phyloP scores from a whole-genome alignment of 1,140 invertebrate species.

The Magallana gigas region DNA sequence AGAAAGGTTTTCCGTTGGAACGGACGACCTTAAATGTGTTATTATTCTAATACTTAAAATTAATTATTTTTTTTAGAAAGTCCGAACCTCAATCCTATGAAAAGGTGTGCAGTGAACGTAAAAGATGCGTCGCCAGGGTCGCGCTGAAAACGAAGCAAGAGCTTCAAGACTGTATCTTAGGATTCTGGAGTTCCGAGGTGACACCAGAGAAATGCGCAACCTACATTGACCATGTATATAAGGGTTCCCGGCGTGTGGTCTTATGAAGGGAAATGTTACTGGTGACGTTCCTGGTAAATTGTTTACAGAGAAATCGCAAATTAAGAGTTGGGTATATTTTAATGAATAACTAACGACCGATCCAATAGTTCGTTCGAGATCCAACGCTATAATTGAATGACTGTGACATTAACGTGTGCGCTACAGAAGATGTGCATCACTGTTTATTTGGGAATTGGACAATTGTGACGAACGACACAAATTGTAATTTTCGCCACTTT shows the following conservation, averaged over 20 bases:
- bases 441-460: no score
- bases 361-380: background rate
- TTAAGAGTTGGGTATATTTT: conserved; percentile 28
- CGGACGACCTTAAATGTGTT: no score
- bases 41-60: background rate
- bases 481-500: no score
- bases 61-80: conserved; percentile 33
- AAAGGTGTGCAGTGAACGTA: conserved; percentile 46
- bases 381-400: background rate
- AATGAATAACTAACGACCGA: background rate
- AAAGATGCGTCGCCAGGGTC: background rate
- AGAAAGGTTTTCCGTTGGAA: no score
- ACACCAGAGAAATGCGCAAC: conserved; percentile 13
- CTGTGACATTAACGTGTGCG: background rate
- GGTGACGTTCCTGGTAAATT: conserved; percentile 22
- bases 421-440: no score
- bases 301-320: conserved; percentile 28
- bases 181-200: conserved; percentile 28
- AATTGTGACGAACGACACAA: no score
- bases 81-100: conserved; percentile 47
- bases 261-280: background rate
- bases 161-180: background rate
- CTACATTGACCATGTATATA: conserved; percentile 47
- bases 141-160: conserved; percentile 42
- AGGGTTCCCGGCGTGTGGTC: conserved; percentile 20